These are phyloP conservation scores for Cichlasoma orientale DNA, from an alignment of 2,797 vertebrate genomes.

Conservation along the genomic window DNA sequence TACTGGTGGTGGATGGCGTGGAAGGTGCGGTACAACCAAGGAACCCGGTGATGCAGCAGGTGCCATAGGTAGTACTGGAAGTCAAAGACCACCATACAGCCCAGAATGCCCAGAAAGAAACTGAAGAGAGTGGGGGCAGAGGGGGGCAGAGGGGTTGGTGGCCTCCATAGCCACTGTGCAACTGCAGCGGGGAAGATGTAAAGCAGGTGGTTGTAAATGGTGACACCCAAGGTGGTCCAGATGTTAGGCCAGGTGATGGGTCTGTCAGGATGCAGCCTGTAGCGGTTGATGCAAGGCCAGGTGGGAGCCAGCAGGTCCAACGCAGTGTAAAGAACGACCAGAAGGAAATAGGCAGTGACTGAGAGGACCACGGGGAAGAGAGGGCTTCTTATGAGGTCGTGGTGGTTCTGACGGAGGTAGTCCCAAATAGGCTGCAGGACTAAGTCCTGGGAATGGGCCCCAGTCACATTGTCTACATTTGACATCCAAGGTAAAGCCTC, in stretches of 20 bases:
- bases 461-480: conserved; percentile 61
- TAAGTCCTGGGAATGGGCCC: conserved; percentile 56
- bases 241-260: conserved; percentile 77
- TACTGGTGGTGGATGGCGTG: conserved; percentile 86
- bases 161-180: conserved; percentile 85
- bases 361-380: conserved; percentile 83
- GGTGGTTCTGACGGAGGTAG: conserved; percentile 80
- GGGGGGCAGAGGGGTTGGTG: conserved; percentile 75
- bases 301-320: conserved; percentile 82
- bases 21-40: conserved; percentile 85
- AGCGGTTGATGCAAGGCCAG: conserved; percentile 80
- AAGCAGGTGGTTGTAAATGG: conserved; percentile 82
- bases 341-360: conserved; percentile 79
- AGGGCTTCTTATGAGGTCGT: conserved; percentile 78
- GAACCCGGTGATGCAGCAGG: conserved; percentile 82
- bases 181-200: conserved; percentile 83
- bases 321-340: conserved; percentile 78
- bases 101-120: conserved; percentile 81
- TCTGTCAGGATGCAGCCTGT: conserved; percentile 79
- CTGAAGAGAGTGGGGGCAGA: conserved; percentile 78
- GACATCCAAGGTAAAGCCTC: conserved; percentile 63
- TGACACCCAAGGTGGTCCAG: conserved; percentile 76
- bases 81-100: conserved; percentile 84
- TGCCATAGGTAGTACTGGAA: conserved; percentile 88
- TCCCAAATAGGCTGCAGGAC: conserved; percentile 83